phyloP scores from a whole-genome alignment of 2,888 invertebrate genomes.

The Nomada fabriciana region DNA sequence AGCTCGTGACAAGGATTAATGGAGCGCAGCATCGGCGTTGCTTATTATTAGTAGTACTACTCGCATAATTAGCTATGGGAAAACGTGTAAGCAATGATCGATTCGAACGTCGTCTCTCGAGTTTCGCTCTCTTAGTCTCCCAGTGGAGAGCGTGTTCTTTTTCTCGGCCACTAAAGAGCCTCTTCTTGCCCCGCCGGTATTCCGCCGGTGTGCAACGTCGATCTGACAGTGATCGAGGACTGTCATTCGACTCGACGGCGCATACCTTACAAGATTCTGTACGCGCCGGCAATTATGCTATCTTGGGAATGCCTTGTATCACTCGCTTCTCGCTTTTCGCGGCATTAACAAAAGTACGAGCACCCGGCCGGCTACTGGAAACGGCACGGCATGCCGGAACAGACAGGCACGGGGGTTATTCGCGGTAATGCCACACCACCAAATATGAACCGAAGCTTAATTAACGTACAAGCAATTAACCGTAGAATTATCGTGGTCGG shows the following conservation, averaged over 20 bases:
- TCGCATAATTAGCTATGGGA: constrained; percentile 63
- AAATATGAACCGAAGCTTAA: constrained; percentile 66
- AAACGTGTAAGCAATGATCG: constrained; percentile 68
- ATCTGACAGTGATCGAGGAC: constrained; percentile 77
- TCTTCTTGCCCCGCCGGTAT: constrained; percentile 70
- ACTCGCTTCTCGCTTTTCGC: constrained; percentile 74
- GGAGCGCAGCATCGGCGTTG: constrained; percentile 56
- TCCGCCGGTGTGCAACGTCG: constrained; percentile 67
- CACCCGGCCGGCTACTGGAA: constrained; percentile 66
- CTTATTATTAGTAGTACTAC: constrained; percentile 66
- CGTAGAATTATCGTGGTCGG: constrained; percentile 62
- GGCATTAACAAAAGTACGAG: constrained; percentile 73
- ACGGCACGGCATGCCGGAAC: constrained; percentile 45
- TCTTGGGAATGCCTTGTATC: constrained; percentile 76
- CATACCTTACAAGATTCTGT: constrained; percentile 76
- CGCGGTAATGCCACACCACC: constrained; percentile 53
- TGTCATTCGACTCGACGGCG: constrained; percentile 72
- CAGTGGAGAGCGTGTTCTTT: constrained; percentile 54
- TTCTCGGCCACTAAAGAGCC: constrained; percentile 68
- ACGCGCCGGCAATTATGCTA: constrained; percentile 77
- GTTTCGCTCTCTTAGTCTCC: constrained; percentile 64
- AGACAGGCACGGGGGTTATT: constrained; percentile 34
- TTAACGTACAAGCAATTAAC: constrained; percentile 66
- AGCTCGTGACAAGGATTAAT: constrained; percentile 61
- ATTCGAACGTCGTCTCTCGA: constrained; percentile 64